These are phyloP conservation scores for Actinia tenebrosa DNA, from an alignment of 64 coral and sea anemone species.

Conservation along the genomic window DNA sequence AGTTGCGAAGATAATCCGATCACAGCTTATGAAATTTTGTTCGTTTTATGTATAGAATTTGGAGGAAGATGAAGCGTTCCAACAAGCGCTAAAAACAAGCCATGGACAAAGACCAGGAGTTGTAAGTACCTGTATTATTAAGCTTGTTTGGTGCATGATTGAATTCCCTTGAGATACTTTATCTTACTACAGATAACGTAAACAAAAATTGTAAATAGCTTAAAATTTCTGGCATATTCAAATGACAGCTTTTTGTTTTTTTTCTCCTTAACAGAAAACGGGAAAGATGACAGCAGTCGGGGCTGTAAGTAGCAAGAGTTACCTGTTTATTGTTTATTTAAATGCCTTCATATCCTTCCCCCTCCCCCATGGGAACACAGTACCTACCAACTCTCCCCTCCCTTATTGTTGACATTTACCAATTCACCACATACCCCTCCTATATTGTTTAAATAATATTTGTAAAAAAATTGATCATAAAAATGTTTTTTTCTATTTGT, in stretches of 20 bases:
- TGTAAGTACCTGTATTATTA: constrained; percentile 8
- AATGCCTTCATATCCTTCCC: neutral
- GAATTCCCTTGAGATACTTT: neutral
- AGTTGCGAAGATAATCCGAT: neutral
- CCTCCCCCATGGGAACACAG: neutral
- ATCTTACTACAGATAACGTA: neutral
- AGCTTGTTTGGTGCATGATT: neutral
- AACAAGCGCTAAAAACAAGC: constrained; percentile 95
- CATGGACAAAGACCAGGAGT: constrained; percentile 98
- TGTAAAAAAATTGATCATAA: too few relatives aligned
- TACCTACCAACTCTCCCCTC: neutral
- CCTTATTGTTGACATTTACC: neutral
- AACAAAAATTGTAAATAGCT: neutral
- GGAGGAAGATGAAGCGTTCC: constrained; percentile 97
- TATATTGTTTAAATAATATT: too few relatives aligned
- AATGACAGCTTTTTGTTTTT: neutral
- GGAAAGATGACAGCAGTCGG: constrained; percentile 50
- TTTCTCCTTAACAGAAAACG: constrained; percentile 70
- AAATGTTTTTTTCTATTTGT: neutral
- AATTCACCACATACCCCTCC: neutral
- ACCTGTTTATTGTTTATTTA: neutral
- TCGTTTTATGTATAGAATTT: constrained; percentile 62
- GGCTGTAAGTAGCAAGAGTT: constrained; percentile 10
- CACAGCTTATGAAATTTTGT: neutral
- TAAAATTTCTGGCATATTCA: neutral